Conservation (phyloP, 2,888 invertebrate species). For the Pterobdella sp. region DNA sequence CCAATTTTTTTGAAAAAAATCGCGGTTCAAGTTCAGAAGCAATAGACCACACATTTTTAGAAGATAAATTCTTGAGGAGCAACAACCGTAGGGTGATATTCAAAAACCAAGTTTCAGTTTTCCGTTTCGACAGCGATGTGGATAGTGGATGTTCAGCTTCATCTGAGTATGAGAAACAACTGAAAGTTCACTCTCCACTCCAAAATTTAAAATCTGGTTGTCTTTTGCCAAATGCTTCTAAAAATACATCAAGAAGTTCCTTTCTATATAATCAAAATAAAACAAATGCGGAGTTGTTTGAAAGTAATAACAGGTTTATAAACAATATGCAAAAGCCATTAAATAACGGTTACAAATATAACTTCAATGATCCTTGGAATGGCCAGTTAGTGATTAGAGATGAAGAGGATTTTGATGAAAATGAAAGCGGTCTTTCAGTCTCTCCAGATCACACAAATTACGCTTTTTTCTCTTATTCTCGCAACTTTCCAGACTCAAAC, state of each 20-base stretch:
- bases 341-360: background rate
- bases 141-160: slow-evolving; percentile 25
- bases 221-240: background rate
- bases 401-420: background rate
- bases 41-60: background rate
- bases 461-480: background rate
- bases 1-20: background rate
- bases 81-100: slow-evolving; percentile 18
- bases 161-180: slow-evolving; percentile 21
- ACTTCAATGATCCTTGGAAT: background rate
- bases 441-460: background rate
- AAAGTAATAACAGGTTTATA: background rate
- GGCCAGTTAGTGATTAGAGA: background rate
- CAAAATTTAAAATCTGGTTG: too few relatives aligned
- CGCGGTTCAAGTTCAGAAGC: background rate
- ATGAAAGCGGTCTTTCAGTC: background rate
- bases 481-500: too few relatives aligned
- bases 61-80: background rate
- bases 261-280: background rate
- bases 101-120: slow-evolving; percentile 30
- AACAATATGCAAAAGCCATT: background rate
- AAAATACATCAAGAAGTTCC: background rate
- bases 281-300: too few relatives aligned
- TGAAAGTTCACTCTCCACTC: background rate
- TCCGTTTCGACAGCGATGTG: slow-evolving; percentile 28